Evolutionary conservation across 2,113 vertebrate species (phyloP).

Genomic region (Progne subis): DNA sequence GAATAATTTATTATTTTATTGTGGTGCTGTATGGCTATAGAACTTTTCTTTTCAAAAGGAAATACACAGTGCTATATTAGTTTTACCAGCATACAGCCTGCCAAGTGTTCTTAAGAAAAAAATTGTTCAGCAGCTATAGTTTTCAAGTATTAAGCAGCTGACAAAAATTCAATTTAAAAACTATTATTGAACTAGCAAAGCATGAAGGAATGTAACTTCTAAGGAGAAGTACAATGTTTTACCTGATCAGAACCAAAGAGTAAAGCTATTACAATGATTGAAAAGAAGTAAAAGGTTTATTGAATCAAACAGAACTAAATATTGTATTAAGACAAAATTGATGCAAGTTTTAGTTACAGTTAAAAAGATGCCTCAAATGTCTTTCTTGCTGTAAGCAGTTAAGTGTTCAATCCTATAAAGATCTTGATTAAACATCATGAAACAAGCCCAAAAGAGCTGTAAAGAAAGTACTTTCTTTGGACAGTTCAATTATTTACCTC

Average conservation of each 20-base stretch:
- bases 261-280: background rate
- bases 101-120: background rate
- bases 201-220: slow-evolving; percentile 4
- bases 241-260: background rate
- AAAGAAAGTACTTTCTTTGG: background rate
- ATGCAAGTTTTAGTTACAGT: background rate
- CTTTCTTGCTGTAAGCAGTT: background rate
- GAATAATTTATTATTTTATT: background rate
- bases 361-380: background rate
- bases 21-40: background rate
- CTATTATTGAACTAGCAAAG: slow-evolving; percentile 45
- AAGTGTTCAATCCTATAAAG: background rate
- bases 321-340: background rate
- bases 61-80: background rate
- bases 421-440: background rate
- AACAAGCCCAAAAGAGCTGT: background rate
- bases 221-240: background rate
- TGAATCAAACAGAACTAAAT: background rate
- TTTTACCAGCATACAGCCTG: background rate
- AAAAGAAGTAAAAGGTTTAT: slow-evolving; percentile 10
- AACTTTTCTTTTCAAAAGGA: background rate
- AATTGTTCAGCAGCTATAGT: background rate
- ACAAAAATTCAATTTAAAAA: slow-evolving; percentile 40
- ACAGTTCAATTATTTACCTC: background rate
- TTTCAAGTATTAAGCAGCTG: background rate